These are phyloP conservation scores for Andrena fulva DNA, from an alignment of 2,888 invertebrate species.

Conservation along the genomic window DNA sequence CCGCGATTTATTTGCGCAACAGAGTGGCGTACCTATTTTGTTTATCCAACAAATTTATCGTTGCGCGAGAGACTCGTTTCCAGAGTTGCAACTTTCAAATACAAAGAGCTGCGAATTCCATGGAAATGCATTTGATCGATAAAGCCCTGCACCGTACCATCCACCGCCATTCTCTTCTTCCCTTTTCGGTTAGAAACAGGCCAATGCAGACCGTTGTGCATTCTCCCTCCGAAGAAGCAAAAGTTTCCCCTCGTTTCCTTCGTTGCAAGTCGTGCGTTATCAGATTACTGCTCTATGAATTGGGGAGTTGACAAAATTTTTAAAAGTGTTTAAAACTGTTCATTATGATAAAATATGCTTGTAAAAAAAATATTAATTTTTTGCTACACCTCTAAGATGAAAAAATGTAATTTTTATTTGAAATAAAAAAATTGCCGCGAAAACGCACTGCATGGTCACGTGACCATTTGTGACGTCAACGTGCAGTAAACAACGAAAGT, in stretches of 20 bases:
- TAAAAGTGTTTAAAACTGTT: too few species aligned
- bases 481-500: too few species aligned
- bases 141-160: slow-evolving; percentile 19
- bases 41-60: slow-evolving; percentile 63
- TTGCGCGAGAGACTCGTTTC: slow-evolving; percentile 34
- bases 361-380: too few species aligned
- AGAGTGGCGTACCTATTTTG: slow-evolving; percentile 57
- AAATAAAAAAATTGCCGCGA: too few species aligned
- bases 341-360: too few species aligned
- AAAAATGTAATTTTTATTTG: too few species aligned
- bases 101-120: slow-evolving; percentile 52
- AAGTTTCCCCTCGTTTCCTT: slow-evolving; percentile 9
- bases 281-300: too few species aligned
- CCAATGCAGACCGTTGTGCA: slow-evolving; percentile 12
- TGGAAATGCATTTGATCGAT: slow-evolving; percentile 66
- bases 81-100: slow-evolving; percentile 52
- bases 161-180: slow-evolving; percentile 3
- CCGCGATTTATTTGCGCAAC: slow-evolving; percentile 54
- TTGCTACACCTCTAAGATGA: too few species aligned
- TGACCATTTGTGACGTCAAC: too few species aligned
- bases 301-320: too few species aligned
- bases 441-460: too few species aligned
- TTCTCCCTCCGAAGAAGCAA: slow-evolving; percentile 20
- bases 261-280: background rate
- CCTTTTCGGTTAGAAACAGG: slow-evolving; percentile 25